Percentiles rank a stretch among this genome's conserved stretches.
Conservation (phyloP, 2,113 vertebrate genomes). For the Poecile atricapillus region DNA sequence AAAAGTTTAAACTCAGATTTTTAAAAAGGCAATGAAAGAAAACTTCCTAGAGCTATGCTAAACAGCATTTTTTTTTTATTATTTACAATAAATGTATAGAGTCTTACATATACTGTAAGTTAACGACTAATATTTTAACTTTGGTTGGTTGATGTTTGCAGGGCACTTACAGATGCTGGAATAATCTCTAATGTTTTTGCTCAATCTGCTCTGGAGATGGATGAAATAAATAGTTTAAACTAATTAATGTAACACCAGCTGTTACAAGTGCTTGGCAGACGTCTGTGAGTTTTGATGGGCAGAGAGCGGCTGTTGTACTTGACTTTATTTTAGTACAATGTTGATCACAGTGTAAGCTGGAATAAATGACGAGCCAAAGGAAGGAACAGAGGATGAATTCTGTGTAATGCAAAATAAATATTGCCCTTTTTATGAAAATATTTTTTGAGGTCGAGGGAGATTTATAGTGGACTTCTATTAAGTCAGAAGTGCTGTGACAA, state of each 20-base stretch:
- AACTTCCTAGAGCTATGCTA: not conserved
- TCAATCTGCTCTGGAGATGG: constrained; percentile 99
- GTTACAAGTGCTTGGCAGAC: constrained; percentile 99
- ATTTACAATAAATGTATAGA: constrained; percentile 1
- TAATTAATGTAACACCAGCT: constrained; percentile 99
- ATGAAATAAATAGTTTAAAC: constrained; percentile 99
- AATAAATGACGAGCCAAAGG: constrained; percentile 92
- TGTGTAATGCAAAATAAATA: constrained; percentile 70
- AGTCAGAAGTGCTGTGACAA: constrained; percentile 39
- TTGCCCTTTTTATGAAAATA: constrained; percentile 56
- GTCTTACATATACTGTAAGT: constrained; percentile 75
- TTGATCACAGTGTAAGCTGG: constrained; percentile 94
- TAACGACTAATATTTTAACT: constrained; percentile 90
- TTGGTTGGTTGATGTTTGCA: constrained; percentile 95
- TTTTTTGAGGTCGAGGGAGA: constrained; percentile 21
- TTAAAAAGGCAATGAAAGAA: constrained; percentile 28
- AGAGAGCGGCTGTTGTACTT: constrained; percentile 88
- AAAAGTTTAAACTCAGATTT: constrained; percentile 55
- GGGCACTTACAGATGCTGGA: constrained; percentile 99
- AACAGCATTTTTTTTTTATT: not conserved
- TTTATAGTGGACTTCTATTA: constrained; percentile 41
- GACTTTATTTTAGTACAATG: constrained; percentile 97
- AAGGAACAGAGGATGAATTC: constrained; percentile 74
- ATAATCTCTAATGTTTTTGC: constrained; percentile 99
- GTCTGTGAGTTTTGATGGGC: constrained; percentile 99